Evolutionary conservation across 2,113 vertebrate genomes (phyloP), one percentile per base, ranked within the genome.

Genomic region (Anguilla rostrata): DNA sequence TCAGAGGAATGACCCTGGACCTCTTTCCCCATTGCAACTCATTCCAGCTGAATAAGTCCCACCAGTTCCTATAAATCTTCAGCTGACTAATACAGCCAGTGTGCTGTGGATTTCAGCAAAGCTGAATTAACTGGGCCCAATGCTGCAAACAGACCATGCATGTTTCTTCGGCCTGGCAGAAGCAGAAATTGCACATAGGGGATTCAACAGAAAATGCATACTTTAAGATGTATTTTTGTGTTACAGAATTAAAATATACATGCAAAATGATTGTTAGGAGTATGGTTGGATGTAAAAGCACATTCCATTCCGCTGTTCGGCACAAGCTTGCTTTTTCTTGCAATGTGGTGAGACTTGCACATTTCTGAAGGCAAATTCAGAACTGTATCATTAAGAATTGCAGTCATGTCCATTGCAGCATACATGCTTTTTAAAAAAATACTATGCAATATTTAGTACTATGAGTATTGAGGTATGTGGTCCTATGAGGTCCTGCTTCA

Each of bases 1-100:
- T 88, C 87, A 88, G 87, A 90, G 88, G 89, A 91, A 92, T 92
- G 92, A 92, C 92, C 91, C 90, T 88, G 91, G 91, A 93, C 88
- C 90, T 88, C 89, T 91, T 91, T 89, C 90, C 87, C 91, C 78
- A 57, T 91, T 91, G 89, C 89, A 91, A 89, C 92, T 90, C 87
- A 89, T 88, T 90, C 91, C 88, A 89, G 90, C 88, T 92, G 89
- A 93, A 92, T 93, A 89, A 88, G 66, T 90, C 89, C 89, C 90
- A 91, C 92, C 92, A 84, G 88, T 85, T 66, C 46, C 89, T 22
- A 87, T 92, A 90, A 90, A 92, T 91, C 90, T 89, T 86, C 90
- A 71, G 89, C 88, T 63, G 87, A 81, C 66, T 79, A 84, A 83
- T 84, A 85, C 89, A 87, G 80, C 89, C 71, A 49, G 53, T 83